phyloP scores from a whole-genome alignment of 2,888 invertebrate species.

The Griposia aprilina region DNA sequence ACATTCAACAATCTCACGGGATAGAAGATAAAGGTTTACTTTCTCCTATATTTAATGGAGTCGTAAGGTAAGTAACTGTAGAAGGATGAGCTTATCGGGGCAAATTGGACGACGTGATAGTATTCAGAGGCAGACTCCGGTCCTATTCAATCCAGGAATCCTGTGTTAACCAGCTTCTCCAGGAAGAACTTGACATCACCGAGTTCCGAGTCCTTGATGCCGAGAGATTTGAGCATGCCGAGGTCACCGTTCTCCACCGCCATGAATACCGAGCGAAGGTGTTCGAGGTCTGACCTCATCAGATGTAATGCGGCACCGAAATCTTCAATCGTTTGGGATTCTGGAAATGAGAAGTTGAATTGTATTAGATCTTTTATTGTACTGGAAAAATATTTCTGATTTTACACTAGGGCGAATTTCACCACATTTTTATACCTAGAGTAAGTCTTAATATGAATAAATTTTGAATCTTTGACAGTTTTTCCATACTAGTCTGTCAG shows the following conservation, averaged over 20 bases:
- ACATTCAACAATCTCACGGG: slow-evolving; percentile 77
- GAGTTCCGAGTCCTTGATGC: slow-evolving; percentile 98
- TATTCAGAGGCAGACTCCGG: slow-evolving; percentile 94
- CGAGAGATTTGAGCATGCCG: slow-evolving; percentile 97
- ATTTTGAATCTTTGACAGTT: too few species aligned
- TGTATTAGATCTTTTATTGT: neutral
- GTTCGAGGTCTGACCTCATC: slow-evolving; percentile 97
- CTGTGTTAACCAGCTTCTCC: slow-evolving; percentile 98
- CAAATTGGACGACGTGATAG: slow-evolving; percentile 92
- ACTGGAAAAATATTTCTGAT: neutral
- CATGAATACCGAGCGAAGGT: slow-evolving; percentile 98
- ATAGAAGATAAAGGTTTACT: slow-evolving; percentile 74
- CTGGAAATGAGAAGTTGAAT: slow-evolving; percentile 85
- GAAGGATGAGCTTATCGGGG: slow-evolving; percentile 93
- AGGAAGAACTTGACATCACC: slow-evolving; percentile 99
- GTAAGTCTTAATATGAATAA: too few species aligned
- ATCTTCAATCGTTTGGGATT: slow-evolving; percentile 98
- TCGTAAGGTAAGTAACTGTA: slow-evolving; percentile 93
- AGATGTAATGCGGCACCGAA: slow-evolving; percentile 96
- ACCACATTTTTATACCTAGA: too few species aligned
- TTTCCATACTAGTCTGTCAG: too few species aligned
- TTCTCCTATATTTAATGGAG: slow-evolving; percentile 87
- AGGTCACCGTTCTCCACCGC: slow-evolving; percentile 98
- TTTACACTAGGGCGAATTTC: neutral
- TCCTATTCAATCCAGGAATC: slow-evolving; percentile 97